These are phyloP conservation scores for Plagiodera versicolora DNA, from an alignment of 2,888 invertebrate species.

Conservation along the genomic window DNA sequence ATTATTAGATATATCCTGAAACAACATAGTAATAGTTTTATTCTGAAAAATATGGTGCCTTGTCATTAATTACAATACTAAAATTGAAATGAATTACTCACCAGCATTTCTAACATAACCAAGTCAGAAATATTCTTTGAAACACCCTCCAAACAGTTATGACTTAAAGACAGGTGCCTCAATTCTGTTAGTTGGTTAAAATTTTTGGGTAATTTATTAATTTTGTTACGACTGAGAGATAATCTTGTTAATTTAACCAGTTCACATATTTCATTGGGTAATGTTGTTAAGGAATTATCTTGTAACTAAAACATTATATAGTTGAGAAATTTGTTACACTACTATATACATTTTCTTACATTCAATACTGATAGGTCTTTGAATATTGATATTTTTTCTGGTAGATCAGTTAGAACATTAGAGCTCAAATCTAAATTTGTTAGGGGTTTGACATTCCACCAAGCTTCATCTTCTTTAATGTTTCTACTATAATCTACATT, in stretches of 20 bases:
- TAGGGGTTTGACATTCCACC: conserved; percentile 85
- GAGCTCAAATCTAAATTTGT: conserved; percentile 77
- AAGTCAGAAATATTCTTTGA: conserved; percentile 76
- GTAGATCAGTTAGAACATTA: conserved; percentile 67
- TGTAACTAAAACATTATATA: conserved; percentile 65
- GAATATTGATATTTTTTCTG: conserved; percentile 66
- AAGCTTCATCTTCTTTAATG: conserved; percentile 59
- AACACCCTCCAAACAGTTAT: conserved; percentile 71
- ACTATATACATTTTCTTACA: conserved; percentile 55
- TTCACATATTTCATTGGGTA: conserved; percentile 75
- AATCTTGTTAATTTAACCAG: conserved; percentile 68
- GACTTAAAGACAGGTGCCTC: conserved; percentile 70
- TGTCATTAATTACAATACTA: neutral
- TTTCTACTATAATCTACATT: conserved; percentile 62
- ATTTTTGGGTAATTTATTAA: conserved; percentile 63
- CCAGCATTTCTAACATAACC: conserved; percentile 75
- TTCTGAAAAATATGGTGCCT: neutral
- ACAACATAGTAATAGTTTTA: conserved; percentile 3
- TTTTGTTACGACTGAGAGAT: conserved; percentile 71
- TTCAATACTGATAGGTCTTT: conserved; percentile 69
- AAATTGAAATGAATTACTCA: conserved; percentile 47
- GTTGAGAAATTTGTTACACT: neutral
- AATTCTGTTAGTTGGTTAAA: conserved; percentile 73
- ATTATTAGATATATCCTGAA: conserved; percentile 80
- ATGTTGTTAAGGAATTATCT: conserved; percentile 73